phyloP scores from a whole-genome alignment of 2,888 invertebrate genomes.

The Volucella inflata region DNA sequence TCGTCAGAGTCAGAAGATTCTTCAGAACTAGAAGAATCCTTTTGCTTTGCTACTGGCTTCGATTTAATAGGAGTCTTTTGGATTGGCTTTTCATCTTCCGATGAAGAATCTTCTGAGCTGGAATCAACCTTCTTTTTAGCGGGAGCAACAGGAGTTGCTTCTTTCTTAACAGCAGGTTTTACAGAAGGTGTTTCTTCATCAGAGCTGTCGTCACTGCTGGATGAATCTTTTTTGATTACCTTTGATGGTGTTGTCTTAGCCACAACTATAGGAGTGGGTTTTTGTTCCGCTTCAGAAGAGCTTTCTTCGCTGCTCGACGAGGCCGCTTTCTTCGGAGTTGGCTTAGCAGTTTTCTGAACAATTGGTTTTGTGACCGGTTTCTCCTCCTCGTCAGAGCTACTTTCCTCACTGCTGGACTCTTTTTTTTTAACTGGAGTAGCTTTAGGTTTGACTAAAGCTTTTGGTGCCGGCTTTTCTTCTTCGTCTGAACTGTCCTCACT shows the following conservation, averaged over 20 bases:
- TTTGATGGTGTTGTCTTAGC: constrained; percentile 66
- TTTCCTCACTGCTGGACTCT: constrained; percentile 77
- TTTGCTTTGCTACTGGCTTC: constrained; percentile 70
- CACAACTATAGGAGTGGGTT: constrained; percentile 77
- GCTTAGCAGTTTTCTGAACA: constrained; percentile 53
- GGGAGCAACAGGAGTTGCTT: constrained; percentile 78
- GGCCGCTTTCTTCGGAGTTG: constrained; percentile 79
- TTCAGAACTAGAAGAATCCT: constrained; percentile 72
- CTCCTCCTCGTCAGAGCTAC: constrained; percentile 77
- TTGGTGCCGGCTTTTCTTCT: constrained; percentile 76
- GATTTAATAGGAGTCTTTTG: constrained; percentile 64
- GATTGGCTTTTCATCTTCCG: constrained; percentile 76
- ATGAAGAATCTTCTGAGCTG: constrained; percentile 81
- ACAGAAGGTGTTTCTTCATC: constrained; percentile 79
- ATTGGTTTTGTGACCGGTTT: constrained; percentile 49
- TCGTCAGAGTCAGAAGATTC: constrained; percentile 74
- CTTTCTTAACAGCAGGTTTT: constrained; percentile 79
- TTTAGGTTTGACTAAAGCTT: constrained; percentile 31
- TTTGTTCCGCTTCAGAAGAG: constrained; percentile 81
- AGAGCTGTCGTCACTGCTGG: constrained; percentile 78
- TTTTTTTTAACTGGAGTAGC: constrained; percentile 75
- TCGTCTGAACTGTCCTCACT: constrained; percentile 79
- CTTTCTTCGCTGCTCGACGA: constrained; percentile 84
- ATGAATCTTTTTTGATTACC: constrained; percentile 64
- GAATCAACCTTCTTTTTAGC: constrained; percentile 81